Base-by-base conservation (phyloP, 2,113 vertebrate genomes). In the Bostrychus sinensis region DNA sequence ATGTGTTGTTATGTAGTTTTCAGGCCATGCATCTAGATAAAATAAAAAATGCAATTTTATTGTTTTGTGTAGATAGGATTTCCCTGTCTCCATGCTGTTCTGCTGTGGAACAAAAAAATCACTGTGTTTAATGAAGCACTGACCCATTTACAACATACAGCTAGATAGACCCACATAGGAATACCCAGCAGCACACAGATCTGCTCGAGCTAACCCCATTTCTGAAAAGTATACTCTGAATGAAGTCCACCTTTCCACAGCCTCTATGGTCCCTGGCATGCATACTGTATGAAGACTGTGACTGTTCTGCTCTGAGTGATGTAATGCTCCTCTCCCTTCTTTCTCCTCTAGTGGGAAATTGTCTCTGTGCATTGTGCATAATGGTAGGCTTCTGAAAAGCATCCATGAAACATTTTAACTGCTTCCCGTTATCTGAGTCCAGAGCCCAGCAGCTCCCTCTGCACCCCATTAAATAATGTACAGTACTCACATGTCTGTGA, bases 91-190 rank as follows among this genome's bases (percentile, higher is more conserved):
- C 77, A 56, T 81, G 72, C 58, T 77, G 58, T 50, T 69, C 30
- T 26, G 65, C 70, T 53, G 30, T 62, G 56, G 53, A n/a, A 39
- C 73, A 58, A 72, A 66, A 30, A 56, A 64, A 37, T 62, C 74
- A 66, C 56, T 69, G 69, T 79, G 73, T 87, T 85, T 87, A 88
- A 85, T 87, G 87, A 83, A 86, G 77, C 77, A 72, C 66, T 90
- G 88, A 88, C 88, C 88, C 80, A 90, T 90, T 90, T 80, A 69
- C 65, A 48, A 58, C 58, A 2, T 62, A 46, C 61, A 74, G 54
- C 70, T 68, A 72, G 48, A 36, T 70, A 70, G 56, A 84, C 64
- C 50, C 79, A 82, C 80, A 71, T 41, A 83, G 70, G 83, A 78
- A 88, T 84, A 69, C 71, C 62, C 71, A 66, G 71, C 55, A 67